phyloP scores from a whole-genome alignment of 2,888 invertebrate species.

The Platypus cylindrus region DNA sequence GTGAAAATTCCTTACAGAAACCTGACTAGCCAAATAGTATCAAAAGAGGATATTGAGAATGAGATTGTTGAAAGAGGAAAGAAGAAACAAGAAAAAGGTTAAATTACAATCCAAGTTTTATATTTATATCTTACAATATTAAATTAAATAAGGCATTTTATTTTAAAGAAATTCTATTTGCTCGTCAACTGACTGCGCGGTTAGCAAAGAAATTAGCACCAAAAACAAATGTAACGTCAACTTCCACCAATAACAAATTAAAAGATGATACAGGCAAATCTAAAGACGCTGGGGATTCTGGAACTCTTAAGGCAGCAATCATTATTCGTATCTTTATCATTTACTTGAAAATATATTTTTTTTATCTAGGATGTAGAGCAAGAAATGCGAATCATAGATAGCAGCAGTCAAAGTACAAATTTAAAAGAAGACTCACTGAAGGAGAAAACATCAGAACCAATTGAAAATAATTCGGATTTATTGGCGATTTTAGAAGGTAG shows the following conservation, averaged over 20 bases:
- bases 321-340: no score
- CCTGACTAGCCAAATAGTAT: constrained; percentile 42
- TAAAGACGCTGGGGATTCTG: no score
- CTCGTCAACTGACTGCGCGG: constrained; percentile 41
- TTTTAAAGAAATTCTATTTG: constrained; percentile 22
- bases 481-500: constrained; percentile 44
- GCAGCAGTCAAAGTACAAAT: no score
- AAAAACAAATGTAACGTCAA: no score
- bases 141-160: background rate
- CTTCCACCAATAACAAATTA: no score
- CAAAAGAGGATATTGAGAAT: constrained; percentile 41
- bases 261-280: no score
- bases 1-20: constrained; percentile 35
- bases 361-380: no score
- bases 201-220: constrained; percentile 23
- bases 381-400: no score
- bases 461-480: constrained; percentile 38
- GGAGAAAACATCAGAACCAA: constrained; percentile 2
- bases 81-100: constrained; percentile 33
- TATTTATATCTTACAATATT: background rate
- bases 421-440: background rate
- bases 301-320: no score
- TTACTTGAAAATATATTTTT: no score
- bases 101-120: background rate
- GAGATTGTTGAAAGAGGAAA: constrained; percentile 40